These are phyloP conservation scores for Latrodectus elegans DNA, from an alignment of 2,888 invertebrate genomes.

Conservation along the genomic window DNA sequence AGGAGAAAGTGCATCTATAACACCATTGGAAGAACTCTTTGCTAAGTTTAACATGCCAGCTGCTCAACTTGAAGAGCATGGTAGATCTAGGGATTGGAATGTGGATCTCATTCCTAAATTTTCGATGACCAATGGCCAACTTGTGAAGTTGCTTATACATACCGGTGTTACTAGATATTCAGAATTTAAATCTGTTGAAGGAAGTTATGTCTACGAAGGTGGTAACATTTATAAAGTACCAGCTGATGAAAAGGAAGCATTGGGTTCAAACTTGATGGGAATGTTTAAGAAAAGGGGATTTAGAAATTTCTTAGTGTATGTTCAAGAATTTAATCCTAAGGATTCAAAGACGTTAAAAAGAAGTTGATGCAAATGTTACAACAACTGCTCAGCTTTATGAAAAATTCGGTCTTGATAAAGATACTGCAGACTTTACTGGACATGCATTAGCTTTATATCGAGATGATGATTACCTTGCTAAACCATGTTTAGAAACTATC, in stretches of 20 bases:
- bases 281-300: slow-evolving; percentile 99
- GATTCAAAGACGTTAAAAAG: slow-evolving; percentile 97
- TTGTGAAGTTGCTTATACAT: slow-evolving; percentile 97
- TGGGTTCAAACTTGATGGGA: slow-evolving; percentile 97
- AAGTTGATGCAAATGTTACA: slow-evolving; percentile 88
- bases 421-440: slow-evolving; percentile 98
- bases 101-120: slow-evolving; percentile 99
- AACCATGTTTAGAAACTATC: slow-evolving; percentile 90
- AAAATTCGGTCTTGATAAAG: slow-evolving; percentile 95
- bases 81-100: slow-evolving; percentile 95
- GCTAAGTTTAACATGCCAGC: slow-evolving; percentile 89
- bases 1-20: slow-evolving; percentile 99
- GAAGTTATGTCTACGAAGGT: slow-evolving; percentile 98
- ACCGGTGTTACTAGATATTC: slow-evolving; percentile 98
- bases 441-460: slow-evolving; percentile 95
- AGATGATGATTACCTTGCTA: slow-evolving; percentile 83
- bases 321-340: slow-evolving; percentile 93
- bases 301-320: slow-evolving; percentile 95
- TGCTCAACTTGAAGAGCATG: slow-evolving; percentile 81
- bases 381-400: slow-evolving; percentile 93
- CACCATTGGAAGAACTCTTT: slow-evolving; percentile 96
- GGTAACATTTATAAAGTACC: slow-evolving; percentile 99
- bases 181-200: slow-evolving; percentile 99
- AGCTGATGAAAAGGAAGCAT: slow-evolving; percentile 97
- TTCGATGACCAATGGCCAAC: slow-evolving; percentile 96